Base-by-base conservation (phyloP, 2,797 vertebrate genomes). In the Salarias fasciatus region DNA sequence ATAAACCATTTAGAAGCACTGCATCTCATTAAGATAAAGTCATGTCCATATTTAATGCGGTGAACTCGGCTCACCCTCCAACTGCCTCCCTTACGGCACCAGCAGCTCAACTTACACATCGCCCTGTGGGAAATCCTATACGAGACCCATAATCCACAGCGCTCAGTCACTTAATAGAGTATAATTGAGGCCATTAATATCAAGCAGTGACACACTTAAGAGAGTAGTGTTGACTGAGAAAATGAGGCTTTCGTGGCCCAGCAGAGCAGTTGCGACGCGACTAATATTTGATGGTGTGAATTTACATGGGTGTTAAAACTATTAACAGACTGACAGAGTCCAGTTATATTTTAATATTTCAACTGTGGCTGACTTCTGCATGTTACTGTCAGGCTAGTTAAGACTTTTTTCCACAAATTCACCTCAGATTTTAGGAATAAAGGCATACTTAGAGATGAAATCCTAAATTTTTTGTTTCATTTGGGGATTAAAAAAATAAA, bases 121-220 rank as follows among this genome's bases (percentile, higher is more conserved):
- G 42, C 40, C 18, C 24, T 38, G 18, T 48, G 48, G 6, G 59
- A 71, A 61, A 66, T 14, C 57, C 5, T 3, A 48, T 13, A 55
- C 18, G 3, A 50, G 40, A 53, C 40, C 62, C 51, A 69, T 60
- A 69, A 76, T 53, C 35, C 52, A 63, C 53, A 42, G 4, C 40
- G 40, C 63, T 53, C 48, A 33, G 61, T 49, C 48, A 48, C 33
- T 60, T 60, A 59, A 44, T 38, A 56, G 11, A 43, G 30, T 36
- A 42, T 61, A 64, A 57, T 49, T 35, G 30, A 70, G 45, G 31
- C 37, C 29, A 66, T 66, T 69, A 50, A 51, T 36, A 14, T 11
- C 53, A 41, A 66, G 29, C 29, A 28, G 5, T 12, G 13, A 36
- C 28, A 55, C 37, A 14, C 42, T 57, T 57, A 14, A 29, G 40